Evolutionary conservation across 1,140 invertebrate genomes (phyloP).

Genomic region (Drosophila truncata): DNA sequence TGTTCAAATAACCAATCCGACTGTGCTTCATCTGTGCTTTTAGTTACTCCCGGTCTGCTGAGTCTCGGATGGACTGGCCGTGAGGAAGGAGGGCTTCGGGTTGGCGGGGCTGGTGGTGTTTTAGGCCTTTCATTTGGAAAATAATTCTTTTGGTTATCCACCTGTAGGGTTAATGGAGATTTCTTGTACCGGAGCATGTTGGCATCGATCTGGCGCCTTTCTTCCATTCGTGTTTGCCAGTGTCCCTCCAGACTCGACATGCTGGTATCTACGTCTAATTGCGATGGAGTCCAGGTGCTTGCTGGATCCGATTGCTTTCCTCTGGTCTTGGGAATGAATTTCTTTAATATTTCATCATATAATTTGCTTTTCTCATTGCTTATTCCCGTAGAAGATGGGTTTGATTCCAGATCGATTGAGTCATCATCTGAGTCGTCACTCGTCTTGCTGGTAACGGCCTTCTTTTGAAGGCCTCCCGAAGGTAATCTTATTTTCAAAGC

Average conservation of each 20-base stretch:
- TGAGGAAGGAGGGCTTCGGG: too few relatives aligned
- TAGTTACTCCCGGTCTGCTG: neutral
- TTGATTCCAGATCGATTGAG: neutral
- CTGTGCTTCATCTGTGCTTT: neutral
- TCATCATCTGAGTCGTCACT: constrained; percentile 1
- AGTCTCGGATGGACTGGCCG: neutral
- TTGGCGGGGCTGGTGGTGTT: neutral
- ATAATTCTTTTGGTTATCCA: constrained; percentile 1
- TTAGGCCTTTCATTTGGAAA: neutral
- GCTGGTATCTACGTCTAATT: neutral
- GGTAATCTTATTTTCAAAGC: neutral
- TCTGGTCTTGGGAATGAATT: neutral
- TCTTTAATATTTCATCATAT: neutral
- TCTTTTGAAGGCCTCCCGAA: neutral
- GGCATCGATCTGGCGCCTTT: neutral
- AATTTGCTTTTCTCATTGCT: neutral
- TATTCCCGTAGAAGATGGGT: neutral
- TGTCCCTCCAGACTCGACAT: neutral
- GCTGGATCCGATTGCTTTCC: neutral
- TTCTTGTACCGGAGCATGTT: constrained; percentile 10
- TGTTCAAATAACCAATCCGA: constrained; percentile 25
- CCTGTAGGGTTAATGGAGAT: constrained; percentile 10
- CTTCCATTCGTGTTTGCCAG: neutral
- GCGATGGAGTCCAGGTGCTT: neutral
- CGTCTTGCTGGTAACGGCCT: neutral